These are phyloP conservation scores for Protodeltote pygarga DNA, from an alignment of 2,888 invertebrate species.

Conservation along the genomic window DNA sequence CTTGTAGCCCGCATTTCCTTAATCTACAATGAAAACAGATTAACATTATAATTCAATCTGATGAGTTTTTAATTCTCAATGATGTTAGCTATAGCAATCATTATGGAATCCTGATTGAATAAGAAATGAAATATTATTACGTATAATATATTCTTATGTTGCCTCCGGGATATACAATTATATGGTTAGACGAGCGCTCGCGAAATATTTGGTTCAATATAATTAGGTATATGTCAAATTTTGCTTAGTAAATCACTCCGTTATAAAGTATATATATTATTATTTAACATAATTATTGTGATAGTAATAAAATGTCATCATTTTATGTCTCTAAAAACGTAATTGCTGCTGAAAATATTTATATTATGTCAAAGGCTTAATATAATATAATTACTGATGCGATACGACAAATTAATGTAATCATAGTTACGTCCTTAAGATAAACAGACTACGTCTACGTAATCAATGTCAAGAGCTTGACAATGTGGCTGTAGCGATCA, in stretches of 20 bases:
- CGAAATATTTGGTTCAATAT: conserved; percentile 15
- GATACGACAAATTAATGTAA: not conserved
- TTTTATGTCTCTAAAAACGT: too few relatives aligned
- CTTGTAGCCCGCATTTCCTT: not conserved
- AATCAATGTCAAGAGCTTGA: conserved; percentile 22
- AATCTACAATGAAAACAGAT: too few relatives aligned
- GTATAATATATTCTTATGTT: conserved; percentile 7
- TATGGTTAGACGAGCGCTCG: conserved; percentile 1
- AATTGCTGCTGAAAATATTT: too few relatives aligned
- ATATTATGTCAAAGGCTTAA: too few relatives aligned
- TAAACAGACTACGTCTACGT: not conserved
- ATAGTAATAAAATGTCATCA: too few relatives aligned
- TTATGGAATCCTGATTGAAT: conserved; percentile 1
- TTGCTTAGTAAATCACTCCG: too few relatives aligned
- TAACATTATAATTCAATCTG: conserved; percentile 11
- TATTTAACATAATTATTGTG: too few relatives aligned
- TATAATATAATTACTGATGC: too few relatives aligned
- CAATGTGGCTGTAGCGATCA: conserved; percentile 6
- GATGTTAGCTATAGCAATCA: conserved; percentile 7
- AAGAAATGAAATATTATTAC: conserved; percentile 12
- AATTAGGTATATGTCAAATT: too few relatives aligned
- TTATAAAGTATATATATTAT: too few relatives aligned
- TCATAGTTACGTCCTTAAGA: not conserved
- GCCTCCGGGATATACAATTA: conserved; percentile 13
- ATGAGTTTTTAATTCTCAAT: conserved; percentile 30